Evolutionary conservation across 30 jellyfish, hydroid and myxozoan genomes (phyloP), one percentile per base, ranked within the genome.

Genomic region (Nemopilema nomurai): DNA sequence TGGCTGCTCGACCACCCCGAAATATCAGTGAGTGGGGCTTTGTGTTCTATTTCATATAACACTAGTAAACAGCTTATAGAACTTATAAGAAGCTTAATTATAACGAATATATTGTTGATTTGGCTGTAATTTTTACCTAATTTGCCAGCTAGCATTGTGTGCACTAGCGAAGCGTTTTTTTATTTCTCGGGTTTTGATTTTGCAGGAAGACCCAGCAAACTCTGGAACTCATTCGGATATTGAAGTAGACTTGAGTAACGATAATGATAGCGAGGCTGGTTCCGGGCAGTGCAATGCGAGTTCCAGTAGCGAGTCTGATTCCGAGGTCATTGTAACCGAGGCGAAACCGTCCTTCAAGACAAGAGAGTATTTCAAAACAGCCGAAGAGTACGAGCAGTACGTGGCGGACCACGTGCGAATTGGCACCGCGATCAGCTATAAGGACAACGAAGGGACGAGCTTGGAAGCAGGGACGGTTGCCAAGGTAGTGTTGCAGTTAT

Each of bases 1-100:
- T 85, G 97, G 96, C 76, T 91, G 53, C 92, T 91, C 18, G 96
- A 85, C 32, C 97, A 91, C 73, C 93, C 92, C 3, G 87, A 79
- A 49, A 77, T 85, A 6, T 63, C 91, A 33, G 91, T 83, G 62
- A 7, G 78, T 18, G 49, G n/a, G n/a, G n/a, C n/a, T 62, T 27
- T 0, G 49, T 49, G 17, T 3, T n/a, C n/a, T n/a, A n/a, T 18
- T 62, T 26, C 23, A 26, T 0, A 24, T 1, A 23, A 70, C 62
- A 8, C 27, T 22, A 0, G 4, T 13, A 21, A 26, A 70, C 24
- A 19, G 20, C 18, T 41, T 3, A 41, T 3, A 41, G 13, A 6
- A 13, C 13, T 41, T 41, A 41, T 6, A 3, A 13, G 6, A 3
- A 41, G 57, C 57, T 41, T 41, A 6, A 41, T 41, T 6, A 3